A percentile compares a stretch with the other conserved stretches of the same genome.
Evolutionary conservation across 1,140 invertebrate genomes (phyloP).

Genomic region (Meloidogyne hapla): DNA sequence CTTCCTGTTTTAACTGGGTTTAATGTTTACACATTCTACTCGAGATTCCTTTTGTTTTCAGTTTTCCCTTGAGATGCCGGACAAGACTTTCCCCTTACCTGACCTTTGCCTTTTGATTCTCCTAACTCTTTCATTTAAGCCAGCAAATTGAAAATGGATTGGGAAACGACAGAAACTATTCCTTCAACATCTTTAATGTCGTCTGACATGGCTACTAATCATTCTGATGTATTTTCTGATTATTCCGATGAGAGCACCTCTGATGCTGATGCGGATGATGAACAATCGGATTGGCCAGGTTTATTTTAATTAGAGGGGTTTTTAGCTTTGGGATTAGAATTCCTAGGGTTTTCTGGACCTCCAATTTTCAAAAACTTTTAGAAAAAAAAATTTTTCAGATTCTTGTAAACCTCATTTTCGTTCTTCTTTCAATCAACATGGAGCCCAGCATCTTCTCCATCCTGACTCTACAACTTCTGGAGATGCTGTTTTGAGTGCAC

Average conservation of each 20-base stretch:
- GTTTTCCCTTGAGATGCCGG: too few species aligned
- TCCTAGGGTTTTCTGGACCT: too few species aligned
- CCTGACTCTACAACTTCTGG: background rate
- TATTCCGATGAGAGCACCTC: constrained; percentile 7
- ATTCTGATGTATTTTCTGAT: constrained; percentile 17
- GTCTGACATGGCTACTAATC: background rate
- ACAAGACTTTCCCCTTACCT: too few species aligned
- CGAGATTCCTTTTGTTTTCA: too few species aligned
- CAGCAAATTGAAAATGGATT: constrained; percentile 26
- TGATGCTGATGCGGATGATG: constrained; percentile 36
- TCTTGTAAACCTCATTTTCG: constrained; percentile 5
- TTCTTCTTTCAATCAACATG: background rate
- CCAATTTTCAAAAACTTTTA: too few species aligned
- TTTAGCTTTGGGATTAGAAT: too few species aligned
- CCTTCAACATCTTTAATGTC: background rate
- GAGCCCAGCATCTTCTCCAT: background rate
- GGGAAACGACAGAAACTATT: constrained; percentile 17
- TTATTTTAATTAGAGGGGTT: background rate
- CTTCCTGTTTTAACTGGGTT: too few species aligned
- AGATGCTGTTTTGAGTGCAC: constrained; percentile 13
- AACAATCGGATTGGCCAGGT: constrained; percentile 36
- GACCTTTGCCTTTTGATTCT: background rate
- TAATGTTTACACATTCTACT: too few species aligned
- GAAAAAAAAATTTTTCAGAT: background rate
- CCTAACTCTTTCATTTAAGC: constrained; percentile 1